These are phyloP conservation scores for Vultur gryphus DNA, from an alignment of 2,797 vertebrate species.

Conservation along the genomic window DNA sequence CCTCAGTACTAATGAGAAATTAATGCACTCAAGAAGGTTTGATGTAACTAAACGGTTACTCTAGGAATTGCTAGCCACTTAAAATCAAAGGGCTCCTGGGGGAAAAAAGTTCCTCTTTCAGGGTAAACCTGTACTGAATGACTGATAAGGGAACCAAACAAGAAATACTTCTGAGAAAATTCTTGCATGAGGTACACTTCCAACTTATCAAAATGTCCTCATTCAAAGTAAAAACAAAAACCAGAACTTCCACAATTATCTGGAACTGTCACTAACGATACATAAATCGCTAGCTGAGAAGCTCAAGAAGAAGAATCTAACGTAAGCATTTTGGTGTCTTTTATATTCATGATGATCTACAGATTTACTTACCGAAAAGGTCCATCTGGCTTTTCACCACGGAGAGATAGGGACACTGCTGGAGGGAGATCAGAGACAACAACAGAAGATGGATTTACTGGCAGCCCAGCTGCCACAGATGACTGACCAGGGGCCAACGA, in stretches of 20 bases:
- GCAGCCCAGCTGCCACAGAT: slow-evolving; percentile 61
- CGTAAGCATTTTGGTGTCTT: not conserved
- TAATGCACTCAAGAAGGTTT: not conserved
- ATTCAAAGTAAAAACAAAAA: not conserved
- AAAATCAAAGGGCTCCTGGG: not conserved
- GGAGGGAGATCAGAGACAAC: slow-evolving; percentile 75
- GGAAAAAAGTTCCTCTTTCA: not conserved
- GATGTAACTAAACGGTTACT: not conserved
- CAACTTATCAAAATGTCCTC: not conserved
- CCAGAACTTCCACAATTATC: not conserved
- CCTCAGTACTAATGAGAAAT: not conserved
- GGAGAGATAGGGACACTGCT: slow-evolving; percentile 71
- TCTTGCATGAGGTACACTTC: not conserved
- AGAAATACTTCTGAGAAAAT: not conserved
- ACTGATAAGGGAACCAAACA: not conserved
- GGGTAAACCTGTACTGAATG: not conserved
- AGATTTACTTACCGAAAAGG: slow-evolving; percentile 71
- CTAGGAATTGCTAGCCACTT: not conserved
- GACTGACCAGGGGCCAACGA: slow-evolving; percentile 56
- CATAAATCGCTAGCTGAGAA: not conserved
- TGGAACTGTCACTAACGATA: not conserved
- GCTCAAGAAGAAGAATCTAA: not conserved
- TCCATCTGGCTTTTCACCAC: slow-evolving; percentile 74
- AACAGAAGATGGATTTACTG: slow-evolving; percentile 64
- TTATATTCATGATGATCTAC: not conserved